Percentiles rank a stretch among this genome's conserved stretches.
These are phyloP conservation scores for Pseudachorutes palmiensis DNA, from an alignment of 1,140 invertebrate species.

Conservation along the genomic window DNA sequence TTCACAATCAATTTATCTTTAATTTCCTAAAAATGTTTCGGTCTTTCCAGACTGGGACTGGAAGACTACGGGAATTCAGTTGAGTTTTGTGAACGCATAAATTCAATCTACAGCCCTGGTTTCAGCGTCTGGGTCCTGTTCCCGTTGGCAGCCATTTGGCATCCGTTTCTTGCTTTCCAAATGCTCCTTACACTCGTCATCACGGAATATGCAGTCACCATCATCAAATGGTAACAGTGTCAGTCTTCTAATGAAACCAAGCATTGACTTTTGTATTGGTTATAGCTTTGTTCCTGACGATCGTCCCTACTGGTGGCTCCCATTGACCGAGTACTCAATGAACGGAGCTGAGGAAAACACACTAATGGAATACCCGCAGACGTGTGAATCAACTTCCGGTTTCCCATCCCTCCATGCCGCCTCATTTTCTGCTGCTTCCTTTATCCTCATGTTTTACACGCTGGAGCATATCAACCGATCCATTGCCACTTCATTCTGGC, in stretches of 20 bases:
- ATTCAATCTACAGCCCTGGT: background rate
- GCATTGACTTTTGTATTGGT: background rate
- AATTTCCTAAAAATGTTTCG: background rate
- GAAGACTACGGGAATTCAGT: background rate
- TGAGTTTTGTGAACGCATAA: background rate
- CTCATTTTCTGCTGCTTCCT: background rate
- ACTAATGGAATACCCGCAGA: background rate
- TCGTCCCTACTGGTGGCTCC: slow-evolving; percentile 8
- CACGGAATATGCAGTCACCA: background rate
- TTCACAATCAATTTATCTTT: background rate
- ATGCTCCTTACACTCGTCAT: background rate
- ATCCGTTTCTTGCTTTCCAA: background rate
- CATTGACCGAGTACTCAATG: background rate
- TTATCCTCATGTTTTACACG: background rate
- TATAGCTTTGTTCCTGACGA: background rate
- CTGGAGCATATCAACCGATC: background rate
- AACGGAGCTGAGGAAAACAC: background rate
- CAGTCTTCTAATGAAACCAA: background rate
- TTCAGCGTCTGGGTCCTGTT: background rate
- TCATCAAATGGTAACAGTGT: background rate
- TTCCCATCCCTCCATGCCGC: background rate
- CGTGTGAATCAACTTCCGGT: background rate
- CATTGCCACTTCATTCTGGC: background rate
- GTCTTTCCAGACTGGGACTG: background rate
- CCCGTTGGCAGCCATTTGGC: background rate